Evolutionary conservation across 2,888 invertebrate genomes (phyloP), one percentile per base, ranked within the genome.

Genomic region (Drosophila stalkeri): DNA sequence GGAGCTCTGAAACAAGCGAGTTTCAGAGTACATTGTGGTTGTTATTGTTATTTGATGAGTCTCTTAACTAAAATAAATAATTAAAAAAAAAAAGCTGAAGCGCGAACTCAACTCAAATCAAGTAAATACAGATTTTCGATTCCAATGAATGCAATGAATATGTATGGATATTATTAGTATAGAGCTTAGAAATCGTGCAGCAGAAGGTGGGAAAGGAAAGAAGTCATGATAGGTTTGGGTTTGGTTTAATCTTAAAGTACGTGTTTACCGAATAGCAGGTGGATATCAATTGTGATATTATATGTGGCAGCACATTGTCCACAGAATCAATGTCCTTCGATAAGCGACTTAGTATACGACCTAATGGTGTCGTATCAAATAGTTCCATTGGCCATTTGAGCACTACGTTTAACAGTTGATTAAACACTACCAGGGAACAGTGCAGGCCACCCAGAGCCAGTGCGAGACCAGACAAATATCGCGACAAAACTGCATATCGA

Each of bases 361-460:
- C 97, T 79, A 95, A 86, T 51, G 97, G 97, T 64, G 97, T 97
- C 84, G 95, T 95, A 93, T 97, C 97, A 94, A 96, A 97, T 94
- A 96, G 95, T 91, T 95, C 94, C 94, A 96, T 94, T 64, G 96
- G 96, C 89, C 95, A 94, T 90, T 94, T 94, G 80, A 97, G 91
- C 77, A 96, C 94, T 90, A 94, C 94, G 64, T 91, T 86, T 90
- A 97, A 93, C 92, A 97, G 93, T 55, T 92, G 91, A 75, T 92
- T 91, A 93, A 96, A 96, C 91, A 96, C 93, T 61, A 93, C 90
- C 89, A 91, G 92, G 86, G 97, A 96, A 81, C 96, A 97, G 81
- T 91, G 88, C 41, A 93, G 81, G 77, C 92, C 92, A 86, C 94
- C 94, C 77, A 94, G 64, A 70, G 93, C 93, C 89, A 93, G 88